Conservation (phyloP, 2,797 vertebrate genomes). For the Pelobates cultripes region DNA sequence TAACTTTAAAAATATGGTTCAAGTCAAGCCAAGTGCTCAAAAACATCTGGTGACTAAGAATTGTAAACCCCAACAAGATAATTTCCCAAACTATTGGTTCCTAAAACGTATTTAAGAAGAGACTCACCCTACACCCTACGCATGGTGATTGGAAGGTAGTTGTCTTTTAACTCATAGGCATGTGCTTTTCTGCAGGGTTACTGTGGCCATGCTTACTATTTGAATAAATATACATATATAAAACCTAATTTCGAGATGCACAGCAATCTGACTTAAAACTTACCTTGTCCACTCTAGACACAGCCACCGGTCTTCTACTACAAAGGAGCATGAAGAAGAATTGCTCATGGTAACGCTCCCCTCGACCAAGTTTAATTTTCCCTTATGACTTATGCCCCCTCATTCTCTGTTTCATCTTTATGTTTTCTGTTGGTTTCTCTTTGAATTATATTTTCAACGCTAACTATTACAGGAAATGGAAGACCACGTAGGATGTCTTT, state of each 20-base stretch:
- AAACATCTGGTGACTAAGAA: too few relatives aligned
- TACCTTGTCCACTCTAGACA: slow-evolving; percentile 21
- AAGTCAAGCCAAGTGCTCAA: too few relatives aligned
- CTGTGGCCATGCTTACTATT: too few relatives aligned
- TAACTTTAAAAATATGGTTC: too few relatives aligned
- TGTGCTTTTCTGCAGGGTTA: too few relatives aligned
- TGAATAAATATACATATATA: too few relatives aligned
- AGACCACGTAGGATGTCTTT: slow-evolving; percentile 34
- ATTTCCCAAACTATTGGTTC: too few relatives aligned
- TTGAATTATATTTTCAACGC: slow-evolving; percentile 9
- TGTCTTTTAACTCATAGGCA: too few relatives aligned
- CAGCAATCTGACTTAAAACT: background rate
- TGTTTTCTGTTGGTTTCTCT: slow-evolving; percentile 4
- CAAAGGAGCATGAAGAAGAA: slow-evolving; percentile 10
- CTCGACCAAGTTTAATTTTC: slow-evolving; percentile 15
- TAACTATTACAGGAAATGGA: slow-evolving; percentile 32
- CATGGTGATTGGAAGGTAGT: too few relatives aligned
- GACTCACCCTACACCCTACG: too few relatives aligned
- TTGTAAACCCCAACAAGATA: too few relatives aligned
- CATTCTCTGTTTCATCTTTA: background rate
- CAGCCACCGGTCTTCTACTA: slow-evolving; percentile 15
- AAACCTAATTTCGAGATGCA: background rate
- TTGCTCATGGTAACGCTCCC: slow-evolving; percentile 11
- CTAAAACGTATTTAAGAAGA: too few relatives aligned
- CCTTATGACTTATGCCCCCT: background rate